Percentiles rank a stretch among this genome's conserved stretches.
Evolutionary conservation across 2,797 vertebrate genomes (phyloP).

Genomic region (Hippopotamyrus pictus): DNA sequence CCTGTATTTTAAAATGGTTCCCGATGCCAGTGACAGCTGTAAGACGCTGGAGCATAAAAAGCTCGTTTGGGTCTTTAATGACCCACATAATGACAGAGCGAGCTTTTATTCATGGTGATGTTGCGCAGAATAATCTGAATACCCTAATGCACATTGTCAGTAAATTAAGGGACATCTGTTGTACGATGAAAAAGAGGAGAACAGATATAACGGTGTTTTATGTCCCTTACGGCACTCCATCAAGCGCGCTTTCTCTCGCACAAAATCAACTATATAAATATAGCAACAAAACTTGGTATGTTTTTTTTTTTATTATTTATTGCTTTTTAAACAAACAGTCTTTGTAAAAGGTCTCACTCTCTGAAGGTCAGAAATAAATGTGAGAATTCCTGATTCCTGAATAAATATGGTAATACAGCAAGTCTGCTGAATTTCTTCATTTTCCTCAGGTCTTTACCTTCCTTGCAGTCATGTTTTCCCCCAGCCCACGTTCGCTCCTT

Average conservation of each 20-base stretch:
- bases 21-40: conserved; percentile 72
- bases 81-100: conserved; percentile 67
- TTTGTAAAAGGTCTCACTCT: neutral
- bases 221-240: neutral
- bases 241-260: conserved; percentile 6
- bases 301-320: neutral
- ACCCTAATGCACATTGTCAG: conserved; percentile 63
- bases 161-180: conserved; percentile 78
- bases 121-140: conserved; percentile 69
- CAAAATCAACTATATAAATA: neutral
- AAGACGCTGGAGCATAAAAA: conserved; percentile 64
- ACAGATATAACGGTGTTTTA: conserved; percentile 15
- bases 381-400: neutral
- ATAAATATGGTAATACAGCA: neutral
- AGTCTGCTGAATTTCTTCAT: conserved; percentile 20
- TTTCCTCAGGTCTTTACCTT: conserved; percentile 31
- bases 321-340: conserved; percentile 9
- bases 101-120: conserved; percentile 72
- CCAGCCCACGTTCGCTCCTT: neutral
- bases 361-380: conserved; percentile 1
- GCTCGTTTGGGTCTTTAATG: conserved; percentile 74
- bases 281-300: neutral
- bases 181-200: conserved; percentile 59
- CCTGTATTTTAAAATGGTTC: conserved; percentile 57
- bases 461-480: conserved; percentile 13